Evolutionary conservation across 2,797 vertebrate species (phyloP).

Genomic region (Lophius americanus): DNA sequence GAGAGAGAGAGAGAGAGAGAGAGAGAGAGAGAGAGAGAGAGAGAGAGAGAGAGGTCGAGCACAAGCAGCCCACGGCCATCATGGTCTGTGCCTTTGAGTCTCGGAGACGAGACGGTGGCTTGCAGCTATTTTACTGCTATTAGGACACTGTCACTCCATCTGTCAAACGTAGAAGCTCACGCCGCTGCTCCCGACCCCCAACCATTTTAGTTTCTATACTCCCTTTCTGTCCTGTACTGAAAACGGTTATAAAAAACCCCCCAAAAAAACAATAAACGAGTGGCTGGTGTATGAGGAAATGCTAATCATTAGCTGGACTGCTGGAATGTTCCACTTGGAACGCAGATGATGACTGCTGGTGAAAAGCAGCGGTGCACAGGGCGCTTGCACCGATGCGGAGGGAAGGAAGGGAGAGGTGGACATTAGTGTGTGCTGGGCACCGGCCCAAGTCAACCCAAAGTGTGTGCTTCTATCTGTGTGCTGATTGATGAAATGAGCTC

Average conservation of each 20-base stretch:
- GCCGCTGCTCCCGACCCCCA: slow-evolving; percentile 36
- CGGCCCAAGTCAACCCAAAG: slow-evolving; percentile 46
- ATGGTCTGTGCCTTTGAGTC: slow-evolving; percentile 29
- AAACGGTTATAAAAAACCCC: not conserved
- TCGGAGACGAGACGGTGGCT: slow-evolving; percentile 22
- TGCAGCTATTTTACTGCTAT: slow-evolving; percentile 58
- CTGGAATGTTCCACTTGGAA: slow-evolving; percentile 52
- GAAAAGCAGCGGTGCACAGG: slow-evolving; percentile 54
- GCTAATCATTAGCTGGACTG: slow-evolving; percentile 42
- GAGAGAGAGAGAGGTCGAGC: slow-evolving; percentile 3
- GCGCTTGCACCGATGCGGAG: slow-evolving; percentile 58
- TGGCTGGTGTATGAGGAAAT: slow-evolving; percentile 33
- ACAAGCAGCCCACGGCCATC: slow-evolving; percentile 30
- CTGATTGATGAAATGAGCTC: slow-evolving; percentile 82
- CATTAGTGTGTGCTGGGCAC: slow-evolving; percentile 62
- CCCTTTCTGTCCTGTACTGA: slow-evolving; percentile 13
- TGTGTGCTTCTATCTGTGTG: slow-evolving; percentile 69
- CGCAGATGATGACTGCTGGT: slow-evolving; percentile 39
- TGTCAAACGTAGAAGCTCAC: slow-evolving; percentile 56
- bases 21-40: not conserved
- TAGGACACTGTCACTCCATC: slow-evolving; percentile 63
- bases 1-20: slow-evolving; percentile 1
- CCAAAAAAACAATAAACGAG: not conserved
- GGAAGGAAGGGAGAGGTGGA: slow-evolving; percentile 66
- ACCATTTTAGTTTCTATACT: not conserved